Percentiles rank a stretch among this genome's conserved stretches.
Conservation (phyloP, 92 coral and sea anemone species). For the Parazoanthus darwini region DNA sequence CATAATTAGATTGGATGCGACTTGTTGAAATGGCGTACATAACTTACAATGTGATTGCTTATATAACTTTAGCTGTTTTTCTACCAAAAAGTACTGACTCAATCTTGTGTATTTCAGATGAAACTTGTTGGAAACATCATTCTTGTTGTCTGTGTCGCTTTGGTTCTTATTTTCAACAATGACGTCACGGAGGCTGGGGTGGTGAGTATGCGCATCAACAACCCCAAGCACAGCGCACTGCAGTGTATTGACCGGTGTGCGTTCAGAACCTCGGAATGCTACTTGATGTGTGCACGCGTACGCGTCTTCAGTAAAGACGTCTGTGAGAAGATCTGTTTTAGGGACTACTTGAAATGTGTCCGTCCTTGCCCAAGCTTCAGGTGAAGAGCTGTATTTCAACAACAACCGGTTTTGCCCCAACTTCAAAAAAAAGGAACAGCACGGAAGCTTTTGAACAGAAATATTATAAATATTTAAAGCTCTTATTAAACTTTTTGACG, state of each 20-base stretch:
- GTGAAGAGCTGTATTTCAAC: background rate
- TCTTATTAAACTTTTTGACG: too few species aligned
- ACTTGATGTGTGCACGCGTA: background rate
- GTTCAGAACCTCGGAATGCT: constrained; percentile 1
- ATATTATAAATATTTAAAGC: background rate
- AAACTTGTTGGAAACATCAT: background rate
- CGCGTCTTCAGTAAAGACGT: background rate
- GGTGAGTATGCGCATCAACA: background rate
- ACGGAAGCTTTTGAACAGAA: background rate
- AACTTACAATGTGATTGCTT: too few species aligned
- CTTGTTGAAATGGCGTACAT: too few species aligned
- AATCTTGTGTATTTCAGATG: background rate
- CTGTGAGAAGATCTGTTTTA: constrained; percentile 15
- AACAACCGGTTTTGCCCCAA: background rate
- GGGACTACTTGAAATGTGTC: constrained; percentile 3
- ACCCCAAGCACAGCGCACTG: background rate
- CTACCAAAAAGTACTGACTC: too few species aligned
- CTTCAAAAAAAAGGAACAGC: background rate
- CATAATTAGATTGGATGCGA: too few species aligned
- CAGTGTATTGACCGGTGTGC: background rate
- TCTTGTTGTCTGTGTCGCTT: constrained; percentile 3
- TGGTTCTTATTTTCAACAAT: background rate
- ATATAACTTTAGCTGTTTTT: too few species aligned
- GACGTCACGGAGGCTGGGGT: constrained; percentile 26
- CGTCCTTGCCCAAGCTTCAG: background rate